Evolutionary conservation across 2,797 vertebrate genomes (phyloP), one percentile per base, ranked within the genome.

Genomic region (Manis crassicaudata): DNA sequence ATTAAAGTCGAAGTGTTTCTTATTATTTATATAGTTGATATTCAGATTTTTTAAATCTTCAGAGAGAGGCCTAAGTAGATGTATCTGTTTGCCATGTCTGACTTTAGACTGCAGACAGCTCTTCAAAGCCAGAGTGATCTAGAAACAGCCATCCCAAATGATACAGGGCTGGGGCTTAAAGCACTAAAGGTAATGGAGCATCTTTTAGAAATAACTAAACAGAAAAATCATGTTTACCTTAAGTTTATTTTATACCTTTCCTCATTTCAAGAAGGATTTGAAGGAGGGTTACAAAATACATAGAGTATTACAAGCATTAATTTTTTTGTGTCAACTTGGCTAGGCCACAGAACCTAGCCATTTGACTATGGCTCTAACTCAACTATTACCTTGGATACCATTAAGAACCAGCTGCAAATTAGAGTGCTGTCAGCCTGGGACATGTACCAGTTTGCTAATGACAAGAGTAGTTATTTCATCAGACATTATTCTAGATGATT

Each of bases 251-350:
- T 76, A 63, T 50, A 32, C 27, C n/a, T 40, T 63, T 8, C 20
- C n/a, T 89, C 68, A 86, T 40, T 92, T 94, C 54, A 88, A 93
- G 18, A 82, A 90, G 25, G 21, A 80, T 21, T 70, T 89, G 20
- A 72, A 70, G 16, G 32, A 75, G 11, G 25, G 25, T 56, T 89
- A 76, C 50, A 91, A 94, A 85, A 56, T 32, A 37, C 20, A 37
- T 25, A 27, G 8, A 25, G 3, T 72, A 35, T 25, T 70, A 12
- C 3, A 46, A 56, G 81, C 27, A 25, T 79, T 83, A 62, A 54
- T 35, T 46, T 54, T 54, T 85, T 46, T 72, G 40, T 72, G 14
- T 88, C 29, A 80, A 4, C 20, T 37, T 18, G 21, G 13, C 65
- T 25, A 12, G 25, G 27, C 6, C 58, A 84, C 25, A 46, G 46